These are phyloP conservation scores for Monodelphis domestica DNA, from an alignment of 2,797 vertebrate genomes.

Conservation along the genomic window DNA sequence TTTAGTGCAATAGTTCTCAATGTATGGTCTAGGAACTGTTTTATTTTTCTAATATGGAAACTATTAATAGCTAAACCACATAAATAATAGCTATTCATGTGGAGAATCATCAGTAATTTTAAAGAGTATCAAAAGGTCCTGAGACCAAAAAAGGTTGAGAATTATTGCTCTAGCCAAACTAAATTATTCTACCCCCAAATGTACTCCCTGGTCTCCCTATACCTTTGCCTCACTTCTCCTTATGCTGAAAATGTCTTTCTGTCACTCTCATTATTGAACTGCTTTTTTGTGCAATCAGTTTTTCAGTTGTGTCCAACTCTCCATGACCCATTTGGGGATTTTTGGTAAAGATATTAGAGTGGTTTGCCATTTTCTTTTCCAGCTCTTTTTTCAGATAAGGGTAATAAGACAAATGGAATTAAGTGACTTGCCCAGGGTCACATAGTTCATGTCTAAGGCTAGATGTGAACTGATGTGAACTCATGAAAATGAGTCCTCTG, in stretches of 20 bases:
- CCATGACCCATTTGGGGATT: no score
- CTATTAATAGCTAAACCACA: background rate
- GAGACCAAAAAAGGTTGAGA: background rate
- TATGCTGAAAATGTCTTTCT: background rate
- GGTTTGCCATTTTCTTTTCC: no score
- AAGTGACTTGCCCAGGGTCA: no score
- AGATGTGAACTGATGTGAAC: no score
- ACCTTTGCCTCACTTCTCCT: background rate
- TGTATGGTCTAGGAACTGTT: background rate
- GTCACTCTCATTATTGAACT: background rate
- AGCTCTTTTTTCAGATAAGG: no score
- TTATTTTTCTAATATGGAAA: background rate
- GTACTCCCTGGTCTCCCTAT: background rate
- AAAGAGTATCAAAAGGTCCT: background rate
- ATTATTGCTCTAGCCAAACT: background rate
- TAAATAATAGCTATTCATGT: background rate
- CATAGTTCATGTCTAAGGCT: no score
- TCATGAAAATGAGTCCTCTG: no score
- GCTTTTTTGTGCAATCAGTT: no score
- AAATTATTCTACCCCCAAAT: background rate
- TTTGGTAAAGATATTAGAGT: no score
- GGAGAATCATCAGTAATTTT: background rate
- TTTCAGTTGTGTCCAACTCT: no score
- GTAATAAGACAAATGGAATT: no score
- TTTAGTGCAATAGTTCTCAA: background rate